Evolutionary conservation across 2,888 invertebrate species (phyloP).

Genomic region (Hirtodrosophila cameraria): DNA sequence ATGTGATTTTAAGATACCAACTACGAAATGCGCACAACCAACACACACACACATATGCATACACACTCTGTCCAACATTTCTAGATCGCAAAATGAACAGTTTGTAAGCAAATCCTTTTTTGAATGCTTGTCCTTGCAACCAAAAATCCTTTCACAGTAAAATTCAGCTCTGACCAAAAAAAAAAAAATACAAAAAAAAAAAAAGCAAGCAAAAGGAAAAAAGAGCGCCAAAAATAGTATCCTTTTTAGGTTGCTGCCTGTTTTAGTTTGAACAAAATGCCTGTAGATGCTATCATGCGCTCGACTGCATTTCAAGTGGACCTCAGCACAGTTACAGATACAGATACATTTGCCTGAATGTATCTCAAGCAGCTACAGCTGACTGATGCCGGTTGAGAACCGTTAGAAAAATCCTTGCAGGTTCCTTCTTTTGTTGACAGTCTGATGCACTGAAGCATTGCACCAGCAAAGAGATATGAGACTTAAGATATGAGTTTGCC

Average conservation of each 20-base stretch:
- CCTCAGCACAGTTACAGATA: no score
- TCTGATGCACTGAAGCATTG: constrained; percentile 63
- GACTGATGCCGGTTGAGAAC: constrained; percentile 51
- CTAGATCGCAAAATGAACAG: constrained; percentile 68
- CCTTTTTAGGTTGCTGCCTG: constrained; percentile 41
- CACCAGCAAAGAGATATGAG: constrained; percentile 45
- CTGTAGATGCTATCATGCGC: constrained; percentile 63
- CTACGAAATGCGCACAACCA: constrained; percentile 70
- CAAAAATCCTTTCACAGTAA: constrained; percentile 67
- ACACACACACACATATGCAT: constrained; percentile 17
- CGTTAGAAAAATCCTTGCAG: constrained; percentile 48
- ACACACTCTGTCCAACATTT: constrained; percentile 31
- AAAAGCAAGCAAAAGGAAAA: constrained; percentile 34
- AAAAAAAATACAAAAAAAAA: constrained; percentile 42
- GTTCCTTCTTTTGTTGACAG: constrained; percentile 67
- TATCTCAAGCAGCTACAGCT: constrained; percentile 62
- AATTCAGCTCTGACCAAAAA: constrained; percentile 25
- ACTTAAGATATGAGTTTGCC: constrained; percentile 41
- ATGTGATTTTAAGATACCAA: constrained; percentile 63
- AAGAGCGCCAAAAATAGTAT: constrained; percentile 70
- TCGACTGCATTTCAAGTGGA: constrained; percentile 69
- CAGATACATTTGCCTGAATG: constrained; percentile 15
- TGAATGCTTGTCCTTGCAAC: no score
- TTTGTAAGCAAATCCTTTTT: constrained; percentile 62
- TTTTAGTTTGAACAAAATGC: constrained; percentile 43